phyloP scores from a whole-genome alignment of 2,113 vertebrate species.

The Mormyrus lacerda region DNA sequence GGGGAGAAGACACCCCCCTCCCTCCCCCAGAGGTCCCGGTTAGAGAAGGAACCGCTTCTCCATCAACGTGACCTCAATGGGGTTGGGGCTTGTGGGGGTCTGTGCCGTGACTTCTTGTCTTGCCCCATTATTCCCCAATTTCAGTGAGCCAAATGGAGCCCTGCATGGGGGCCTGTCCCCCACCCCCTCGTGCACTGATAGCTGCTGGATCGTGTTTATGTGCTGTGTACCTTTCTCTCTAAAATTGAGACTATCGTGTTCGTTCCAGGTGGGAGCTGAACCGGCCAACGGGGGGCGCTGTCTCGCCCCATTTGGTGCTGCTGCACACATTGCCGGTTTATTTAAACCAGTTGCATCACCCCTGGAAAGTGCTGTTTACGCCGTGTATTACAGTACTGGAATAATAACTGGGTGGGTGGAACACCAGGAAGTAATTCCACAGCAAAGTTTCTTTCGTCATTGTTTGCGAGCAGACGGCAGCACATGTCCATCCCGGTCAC shows the following conservation, averaged over 20 bases:
- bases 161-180: neutral
- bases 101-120: neutral
- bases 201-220: neutral
- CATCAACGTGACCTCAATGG: neutral
- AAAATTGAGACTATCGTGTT: neutral
- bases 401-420: neutral
- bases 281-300: neutral
- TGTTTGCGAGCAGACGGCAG: neutral
- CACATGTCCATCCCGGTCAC: neutral
- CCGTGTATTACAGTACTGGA: neutral
- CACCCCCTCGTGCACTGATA: neutral
- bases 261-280: neutral
- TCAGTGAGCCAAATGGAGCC: neutral
- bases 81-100: neutral
- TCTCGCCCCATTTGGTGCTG: neutral
- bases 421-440: neutral
- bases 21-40: neutral
- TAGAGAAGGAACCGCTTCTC: neutral
- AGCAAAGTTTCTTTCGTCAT: neutral
- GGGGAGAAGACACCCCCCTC: neutral
- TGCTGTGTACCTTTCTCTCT: neutral
- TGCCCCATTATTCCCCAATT: neutral
- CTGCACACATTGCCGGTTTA: neutral
- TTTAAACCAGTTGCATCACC: neutral
- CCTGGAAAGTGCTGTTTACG: neutral